These are phyloP conservation scores for Chondrilla cf. caribensis DNA, from an alignment of 37 sponge, comb jelly and placozoan genomes.

Conservation along the genomic window DNA sequence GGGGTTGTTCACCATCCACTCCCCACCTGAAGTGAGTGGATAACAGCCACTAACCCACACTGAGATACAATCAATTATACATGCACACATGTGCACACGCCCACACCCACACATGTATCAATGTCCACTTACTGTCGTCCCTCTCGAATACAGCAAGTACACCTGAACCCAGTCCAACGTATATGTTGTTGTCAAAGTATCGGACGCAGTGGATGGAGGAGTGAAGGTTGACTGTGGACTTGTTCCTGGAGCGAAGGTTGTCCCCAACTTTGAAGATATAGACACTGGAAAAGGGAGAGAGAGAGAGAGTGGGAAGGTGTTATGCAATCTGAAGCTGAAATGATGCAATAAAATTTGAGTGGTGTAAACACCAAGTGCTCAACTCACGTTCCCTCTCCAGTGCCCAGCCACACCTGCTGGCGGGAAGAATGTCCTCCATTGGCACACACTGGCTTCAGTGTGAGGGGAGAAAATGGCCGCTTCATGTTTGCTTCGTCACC, in stretches of 20 bases:
- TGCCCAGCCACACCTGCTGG: conserved; percentile 65
- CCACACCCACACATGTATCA: too few species aligned
- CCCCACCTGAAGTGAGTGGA: conserved; percentile 5
- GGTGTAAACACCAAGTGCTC: too few species aligned
- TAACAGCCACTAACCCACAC: neutral
- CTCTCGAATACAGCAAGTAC: conserved; percentile 49
- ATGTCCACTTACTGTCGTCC: conserved; percentile 6
- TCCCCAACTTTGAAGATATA: conserved; percentile 35
- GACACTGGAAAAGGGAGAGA: neutral
- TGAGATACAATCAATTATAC: too few species aligned
- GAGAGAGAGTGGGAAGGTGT: neutral
- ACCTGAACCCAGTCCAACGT: conserved; percentile 61
- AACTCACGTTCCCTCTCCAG: conserved; percentile 28
- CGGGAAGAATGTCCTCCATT: neutral
- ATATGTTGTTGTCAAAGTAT: conserved; percentile 44
- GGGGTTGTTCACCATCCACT: conserved; percentile 20
- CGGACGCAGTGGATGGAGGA: conserved; percentile 49
- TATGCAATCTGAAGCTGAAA: too few species aligned
- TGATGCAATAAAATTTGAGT: too few species aligned
- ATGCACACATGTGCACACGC: too few species aligned
- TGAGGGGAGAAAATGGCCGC: conserved; percentile 36
- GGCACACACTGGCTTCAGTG: conserved; percentile 21
- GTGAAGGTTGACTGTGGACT: conserved; percentile 24
- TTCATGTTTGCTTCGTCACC: neutral
- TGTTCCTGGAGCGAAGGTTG: conserved; percentile 46